These are phyloP conservation scores for Lophius americanus DNA, from an alignment of 2,797 vertebrate genomes.

Conservation along the genomic window DNA sequence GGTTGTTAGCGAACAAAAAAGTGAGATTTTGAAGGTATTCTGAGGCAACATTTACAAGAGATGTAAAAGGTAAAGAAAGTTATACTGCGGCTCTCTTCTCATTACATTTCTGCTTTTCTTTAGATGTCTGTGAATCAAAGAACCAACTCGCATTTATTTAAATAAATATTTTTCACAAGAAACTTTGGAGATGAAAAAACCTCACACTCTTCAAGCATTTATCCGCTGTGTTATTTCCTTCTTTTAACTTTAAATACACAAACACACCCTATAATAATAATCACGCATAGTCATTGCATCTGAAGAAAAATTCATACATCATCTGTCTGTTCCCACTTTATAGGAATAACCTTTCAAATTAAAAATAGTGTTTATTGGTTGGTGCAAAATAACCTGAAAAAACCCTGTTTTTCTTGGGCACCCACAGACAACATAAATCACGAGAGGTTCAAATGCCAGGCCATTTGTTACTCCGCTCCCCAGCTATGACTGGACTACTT, in stretches of 20 bases:
- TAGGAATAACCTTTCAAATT: slow-evolving; percentile 4
- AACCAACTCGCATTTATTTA: background rate
- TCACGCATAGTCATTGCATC: background rate
- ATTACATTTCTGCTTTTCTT: slow-evolving; percentile 21
- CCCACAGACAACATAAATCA: slow-evolving; percentile 42
- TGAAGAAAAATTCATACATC: background rate
- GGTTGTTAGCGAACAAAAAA: slow-evolving; percentile 7
- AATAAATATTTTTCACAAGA: background rate
- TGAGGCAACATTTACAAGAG: slow-evolving; percentile 7
- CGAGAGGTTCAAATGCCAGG: slow-evolving; percentile 18
- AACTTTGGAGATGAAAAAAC: slow-evolving; percentile 5
- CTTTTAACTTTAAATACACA: slow-evolving; percentile 8
- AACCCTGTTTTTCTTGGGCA: slow-evolving; percentile 29
- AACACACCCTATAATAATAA: background rate
- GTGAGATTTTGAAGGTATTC: slow-evolving; percentile 7
- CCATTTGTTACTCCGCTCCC: slow-evolving; percentile 57
- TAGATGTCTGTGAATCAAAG: slow-evolving; percentile 13
- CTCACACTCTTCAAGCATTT: slow-evolving; percentile 2
- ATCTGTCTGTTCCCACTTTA: background rate
- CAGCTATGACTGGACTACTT: slow-evolving; percentile 47
- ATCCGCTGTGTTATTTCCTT: slow-evolving; percentile 2
- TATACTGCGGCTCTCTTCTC: slow-evolving; percentile 5
- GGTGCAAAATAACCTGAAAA: slow-evolving; percentile 28
- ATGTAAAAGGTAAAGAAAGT: slow-evolving; percentile 27
- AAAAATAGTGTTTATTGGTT: slow-evolving; percentile 17